A percentile compares a stretch with the other conserved stretches of the same genome.
phyloP scores from a whole-genome alignment of 1,140 invertebrate species.

The Drosophila fuyamai region DNA sequence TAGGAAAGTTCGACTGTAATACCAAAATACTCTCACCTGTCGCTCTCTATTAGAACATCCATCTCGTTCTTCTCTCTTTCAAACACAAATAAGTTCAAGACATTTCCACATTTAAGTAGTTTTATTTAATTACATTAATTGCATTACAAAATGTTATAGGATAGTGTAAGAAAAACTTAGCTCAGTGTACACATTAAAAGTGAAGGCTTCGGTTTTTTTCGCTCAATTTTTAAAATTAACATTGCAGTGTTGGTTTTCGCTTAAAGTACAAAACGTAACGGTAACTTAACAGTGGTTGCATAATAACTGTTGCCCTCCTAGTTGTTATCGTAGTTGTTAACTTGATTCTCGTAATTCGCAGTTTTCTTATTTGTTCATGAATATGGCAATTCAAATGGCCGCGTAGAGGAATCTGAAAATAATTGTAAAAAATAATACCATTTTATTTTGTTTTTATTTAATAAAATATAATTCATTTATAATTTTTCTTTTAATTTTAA shows the following conservation, averaged over 20 bases:
- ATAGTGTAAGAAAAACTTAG: slow-evolving; percentile 61
- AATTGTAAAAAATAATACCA: neutral
- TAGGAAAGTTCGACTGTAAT: slow-evolving; percentile 1
- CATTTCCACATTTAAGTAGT: slow-evolving; percentile 64
- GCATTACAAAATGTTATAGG: slow-evolving; percentile 62
- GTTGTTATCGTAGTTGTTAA: slow-evolving; percentile 23
- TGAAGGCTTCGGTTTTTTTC: slow-evolving; percentile 50
- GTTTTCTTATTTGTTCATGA: slow-evolving; percentile 71
- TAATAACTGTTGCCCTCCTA: slow-evolving; percentile 65
- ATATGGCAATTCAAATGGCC: slow-evolving; percentile 65
- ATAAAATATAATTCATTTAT: no score
- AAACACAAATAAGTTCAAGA: slow-evolving; percentile 13
- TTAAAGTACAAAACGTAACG: slow-evolving; percentile 78
- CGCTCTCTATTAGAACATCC: slow-evolving; percentile 16
- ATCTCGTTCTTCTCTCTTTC: neutral
- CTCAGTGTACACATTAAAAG: slow-evolving; percentile 55
- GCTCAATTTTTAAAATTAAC: slow-evolving; percentile 70
- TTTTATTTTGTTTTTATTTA: neutral
- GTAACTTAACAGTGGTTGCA: slow-evolving; percentile 74
- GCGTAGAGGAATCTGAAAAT: slow-evolving; percentile 14
- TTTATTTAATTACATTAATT: slow-evolving; percentile 80
- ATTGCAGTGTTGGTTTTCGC: slow-evolving; percentile 63
- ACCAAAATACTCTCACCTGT: slow-evolving; percentile 26
- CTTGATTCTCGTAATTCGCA: slow-evolving; percentile 32
- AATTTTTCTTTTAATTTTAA: no score